Conservation (phyloP, 2,888 invertebrate species). For the Lissocephala sabroskyi region DNA sequence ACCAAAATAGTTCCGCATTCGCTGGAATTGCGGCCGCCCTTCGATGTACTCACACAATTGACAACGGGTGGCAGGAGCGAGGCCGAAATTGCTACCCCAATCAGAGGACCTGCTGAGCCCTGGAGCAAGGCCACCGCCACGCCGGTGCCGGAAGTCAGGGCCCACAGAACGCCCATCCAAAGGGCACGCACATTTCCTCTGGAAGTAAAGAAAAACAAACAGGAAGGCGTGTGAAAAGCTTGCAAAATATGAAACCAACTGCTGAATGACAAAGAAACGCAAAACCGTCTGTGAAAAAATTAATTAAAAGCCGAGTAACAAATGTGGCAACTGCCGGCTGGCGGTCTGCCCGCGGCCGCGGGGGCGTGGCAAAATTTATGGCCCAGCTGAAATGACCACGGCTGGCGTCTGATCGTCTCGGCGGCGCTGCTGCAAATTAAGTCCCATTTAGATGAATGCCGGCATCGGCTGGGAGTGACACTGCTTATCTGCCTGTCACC, state of each 20-base stretch:
- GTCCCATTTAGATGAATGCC: constrained; percentile 44
- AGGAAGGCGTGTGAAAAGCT: constrained; percentile 13
- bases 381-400: not conserved
- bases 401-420: not conserved
- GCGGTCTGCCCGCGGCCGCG: not conserved
- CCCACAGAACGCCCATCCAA: constrained; percentile 85
- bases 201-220: too few relatives aligned
- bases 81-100: constrained; percentile 92
- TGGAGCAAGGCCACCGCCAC: constrained; percentile 89
- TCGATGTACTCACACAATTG: constrained; percentile 87
- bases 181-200: constrained; percentile 81
- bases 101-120: constrained; percentile 87
- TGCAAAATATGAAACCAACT: constrained; percentile 6
- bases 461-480: constrained; percentile 21
- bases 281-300: constrained; percentile 28
- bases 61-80: constrained; percentile 89
- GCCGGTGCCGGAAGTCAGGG: constrained; percentile 83
- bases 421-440: constrained; percentile 44
- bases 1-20: too few relatives aligned
- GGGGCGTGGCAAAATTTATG: not conserved
- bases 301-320: constrained; percentile 15
- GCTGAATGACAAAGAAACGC: too few relatives aligned
- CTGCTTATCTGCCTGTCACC: constrained; percentile 34
- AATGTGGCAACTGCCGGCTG: not conserved
- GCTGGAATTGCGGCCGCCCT: too few relatives aligned